A percentile compares a stretch with the other conserved stretches of the same genome.
These are phyloP conservation scores for Nothoprocta perdicaria DNA, from an alignment of 2,113 vertebrate genomes.

Conservation along the genomic window DNA sequence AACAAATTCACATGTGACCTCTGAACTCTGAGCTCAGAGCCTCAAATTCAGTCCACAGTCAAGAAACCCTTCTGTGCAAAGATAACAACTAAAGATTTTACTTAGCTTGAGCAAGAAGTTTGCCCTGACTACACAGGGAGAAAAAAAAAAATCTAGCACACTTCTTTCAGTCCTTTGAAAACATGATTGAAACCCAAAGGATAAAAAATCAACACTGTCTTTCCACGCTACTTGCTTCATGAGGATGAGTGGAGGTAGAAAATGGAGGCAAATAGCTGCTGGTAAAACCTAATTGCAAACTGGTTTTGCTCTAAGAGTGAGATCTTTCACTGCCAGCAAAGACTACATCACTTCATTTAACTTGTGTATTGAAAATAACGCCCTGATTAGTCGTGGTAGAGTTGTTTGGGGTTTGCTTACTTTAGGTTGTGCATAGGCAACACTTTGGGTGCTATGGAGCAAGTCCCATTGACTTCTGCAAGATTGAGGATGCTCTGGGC, in stretches of 20 bases:
- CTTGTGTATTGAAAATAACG: not conserved
- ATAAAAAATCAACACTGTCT: not conserved
- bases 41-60: conserved; percentile 22
- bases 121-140: conserved; percentile 9
- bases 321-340: not conserved
- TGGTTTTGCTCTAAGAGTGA: rapidly evolving
- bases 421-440: not conserved
- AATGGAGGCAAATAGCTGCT: not conserved
- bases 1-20: conserved; percentile 66
- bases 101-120: conserved; percentile 48
- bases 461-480: not conserved
- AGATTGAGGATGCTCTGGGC: not conserved
- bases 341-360: not conserved
- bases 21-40: conserved; percentile 23
- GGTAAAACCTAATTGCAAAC: not conserved
- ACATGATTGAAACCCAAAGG: not conserved
- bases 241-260: not conserved
- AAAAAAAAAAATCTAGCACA: not conserved
- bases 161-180: conserved; percentile 43
- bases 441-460: not conserved
- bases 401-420: not conserved
- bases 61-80: conserved; percentile 65
- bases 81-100: conserved; percentile 50
- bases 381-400: not conserved
- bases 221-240: not conserved